Conservation (phyloP, 2,888 invertebrate species). For the Bembecia ichneumoniformis region DNA sequence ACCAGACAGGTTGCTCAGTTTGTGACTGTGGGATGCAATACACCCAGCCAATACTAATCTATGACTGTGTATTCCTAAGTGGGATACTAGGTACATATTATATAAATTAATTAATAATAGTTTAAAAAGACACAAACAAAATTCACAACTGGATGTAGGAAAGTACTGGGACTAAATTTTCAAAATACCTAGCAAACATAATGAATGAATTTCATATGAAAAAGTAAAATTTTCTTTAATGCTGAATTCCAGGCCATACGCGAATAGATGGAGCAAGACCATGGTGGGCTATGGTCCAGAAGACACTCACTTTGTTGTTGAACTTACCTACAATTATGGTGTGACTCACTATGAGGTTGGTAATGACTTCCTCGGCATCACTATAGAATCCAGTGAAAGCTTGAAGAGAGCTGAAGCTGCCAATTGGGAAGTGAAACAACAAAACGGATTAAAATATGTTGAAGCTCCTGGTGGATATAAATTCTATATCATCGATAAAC, state of each 20-base stretch:
- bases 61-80: too few relatives aligned
- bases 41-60: too few relatives aligned
- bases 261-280: slow-evolving; percentile 98
- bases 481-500: slow-evolving; percentile 83
- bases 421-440: slow-evolving; percentile 81
- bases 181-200: not conserved
- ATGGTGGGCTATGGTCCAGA: slow-evolving; percentile 99
- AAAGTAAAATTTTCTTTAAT: not conserved
- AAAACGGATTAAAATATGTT: slow-evolving; percentile 74
- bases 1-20: too few relatives aligned
- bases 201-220: not conserved
- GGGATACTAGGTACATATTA: too few relatives aligned
- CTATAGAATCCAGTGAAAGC: slow-evolving; percentile 84
- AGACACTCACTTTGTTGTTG: slow-evolving; percentile 94
- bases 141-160: too few relatives aligned
- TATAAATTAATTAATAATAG: too few relatives aligned
- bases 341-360: slow-evolving; percentile 88
- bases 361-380: slow-evolving; percentile 92
- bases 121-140: too few relatives aligned
- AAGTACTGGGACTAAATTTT: too few relatives aligned
- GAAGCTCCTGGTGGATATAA: slow-evolving; percentile 94
- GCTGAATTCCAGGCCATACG: slow-evolving; percentile 84
- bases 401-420: slow-evolving; percentile 79
- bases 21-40: too few relatives aligned
- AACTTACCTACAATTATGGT: slow-evolving; percentile 98